Conservation (phyloP, 2,797 vertebrate species). For the Dicrostonyx torquatus region DNA sequence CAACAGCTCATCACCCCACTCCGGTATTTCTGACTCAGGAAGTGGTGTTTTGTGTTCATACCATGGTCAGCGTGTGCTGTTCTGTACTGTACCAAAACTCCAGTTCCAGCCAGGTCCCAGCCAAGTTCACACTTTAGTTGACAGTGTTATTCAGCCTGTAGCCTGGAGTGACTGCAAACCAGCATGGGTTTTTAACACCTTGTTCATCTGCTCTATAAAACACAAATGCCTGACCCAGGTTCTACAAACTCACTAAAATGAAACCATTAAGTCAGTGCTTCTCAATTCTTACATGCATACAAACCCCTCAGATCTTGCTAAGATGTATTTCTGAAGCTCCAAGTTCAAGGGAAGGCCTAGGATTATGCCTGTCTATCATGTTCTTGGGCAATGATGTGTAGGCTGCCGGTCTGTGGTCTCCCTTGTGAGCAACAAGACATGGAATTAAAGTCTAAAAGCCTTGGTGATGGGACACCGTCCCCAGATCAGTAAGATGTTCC, state of each 20-base stretch:
- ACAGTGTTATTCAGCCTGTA: not conserved
- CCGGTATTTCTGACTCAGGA: not conserved
- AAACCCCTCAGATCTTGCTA: not conserved
- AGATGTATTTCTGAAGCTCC: not conserved
- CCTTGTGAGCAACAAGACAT: not conserved
- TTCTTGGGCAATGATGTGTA: not conserved
- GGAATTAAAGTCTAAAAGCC: not conserved
- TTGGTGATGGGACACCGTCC: not conserved
- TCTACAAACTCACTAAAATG: not conserved
- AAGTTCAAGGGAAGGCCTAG: not conserved
- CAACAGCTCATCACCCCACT: not conserved
- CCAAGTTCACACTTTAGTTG: not conserved
- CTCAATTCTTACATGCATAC: not conserved
- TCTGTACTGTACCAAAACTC: not conserved
- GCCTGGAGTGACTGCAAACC: not conserved
- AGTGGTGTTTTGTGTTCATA: not conserved
- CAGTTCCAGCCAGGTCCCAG: not conserved
- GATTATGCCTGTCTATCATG: not conserved
- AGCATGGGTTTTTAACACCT: not conserved
- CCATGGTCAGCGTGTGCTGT: not conserved
- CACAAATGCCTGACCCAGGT: not conserved
- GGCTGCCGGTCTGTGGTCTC: not conserved
- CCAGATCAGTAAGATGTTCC: not conserved
- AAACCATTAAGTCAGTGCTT: not conserved
- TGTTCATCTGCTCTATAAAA: slow-evolving; percentile 4